Conservation (phyloP, 2,888 invertebrate species). For the Empis livida region DNA sequence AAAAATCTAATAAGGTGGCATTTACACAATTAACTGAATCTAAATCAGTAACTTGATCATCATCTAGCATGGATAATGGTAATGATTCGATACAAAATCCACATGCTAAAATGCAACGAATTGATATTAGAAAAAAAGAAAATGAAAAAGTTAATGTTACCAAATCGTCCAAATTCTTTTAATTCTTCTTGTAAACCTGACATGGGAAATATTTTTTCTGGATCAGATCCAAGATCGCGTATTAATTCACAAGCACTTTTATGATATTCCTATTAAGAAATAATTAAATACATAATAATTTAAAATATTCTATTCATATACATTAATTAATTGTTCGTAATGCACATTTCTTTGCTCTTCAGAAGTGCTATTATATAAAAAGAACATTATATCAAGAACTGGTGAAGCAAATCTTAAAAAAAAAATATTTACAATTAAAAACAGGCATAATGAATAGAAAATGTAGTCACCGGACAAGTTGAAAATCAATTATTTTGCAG, state of each 20-base stretch:
- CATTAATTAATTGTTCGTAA: conserved; percentile 34
- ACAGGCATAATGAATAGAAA: background rate
- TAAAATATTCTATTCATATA: background rate
- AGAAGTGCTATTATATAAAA: conserved; percentile 49
- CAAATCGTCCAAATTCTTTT: conserved; percentile 37
- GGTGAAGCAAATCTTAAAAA: conserved; percentile 41
- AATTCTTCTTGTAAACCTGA: conserved; percentile 32
- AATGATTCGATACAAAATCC: conserved; percentile 43
- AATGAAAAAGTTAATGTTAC: conserved; percentile 14
- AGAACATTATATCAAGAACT: conserved; percentile 45
- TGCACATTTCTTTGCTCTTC: conserved; percentile 42
- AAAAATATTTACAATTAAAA: background rate
- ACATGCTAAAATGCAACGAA: conserved; percentile 14
- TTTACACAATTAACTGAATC: conserved; percentile 27
- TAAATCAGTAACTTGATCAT: conserved; percentile 41
- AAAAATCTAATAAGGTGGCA: conserved; percentile 44
- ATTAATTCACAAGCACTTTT: conserved; percentile 41
- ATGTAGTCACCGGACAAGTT: conserved; percentile 37
- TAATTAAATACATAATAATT: background rate
- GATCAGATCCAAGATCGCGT: conserved; percentile 45
- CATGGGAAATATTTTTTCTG: conserved; percentile 38
- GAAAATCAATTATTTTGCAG: conserved; percentile 53
- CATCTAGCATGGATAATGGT: conserved; percentile 40
- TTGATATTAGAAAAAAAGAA: too few species aligned
- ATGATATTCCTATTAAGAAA: conserved; percentile 41